Base-by-base conservation (phyloP, 2,797 vertebrate species). In the Gobio occitaniae region DNA sequence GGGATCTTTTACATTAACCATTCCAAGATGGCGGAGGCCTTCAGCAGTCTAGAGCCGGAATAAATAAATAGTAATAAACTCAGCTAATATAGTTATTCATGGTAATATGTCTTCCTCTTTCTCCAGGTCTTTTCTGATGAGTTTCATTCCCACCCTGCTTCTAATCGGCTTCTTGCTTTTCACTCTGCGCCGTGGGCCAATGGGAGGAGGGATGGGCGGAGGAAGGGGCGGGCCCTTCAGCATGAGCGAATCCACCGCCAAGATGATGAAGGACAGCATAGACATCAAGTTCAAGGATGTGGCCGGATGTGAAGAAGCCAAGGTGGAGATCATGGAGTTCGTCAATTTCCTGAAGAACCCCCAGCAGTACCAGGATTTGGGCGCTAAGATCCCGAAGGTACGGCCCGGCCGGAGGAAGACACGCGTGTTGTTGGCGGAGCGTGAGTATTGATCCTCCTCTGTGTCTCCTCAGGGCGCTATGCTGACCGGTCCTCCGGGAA, bases 301-400 rank as follows among this genome's bases (percentile, higher is more conserved):
- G 82, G 96, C 96, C 38, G 96, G 96, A 86, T 97, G 96, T 66
- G 96, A 97, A 88, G 96, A 97, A 87, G 96, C 96, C 86, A 97
- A 97, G 89, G 89, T 97, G 83, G 96, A 97, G 87, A 97, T 97
- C 88, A 95, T 97, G 93, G 96, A 97, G 87, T 97, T 97, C 21
- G 96, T 97, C 41, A 97, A 97, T 89, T 97, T 97, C 83, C 91
- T 97, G 78, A 97, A 97, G 94, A 97, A 97, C 90, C 96, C 96
- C 44, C 96, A 97, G 87, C 96, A 97, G 21, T 97, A 97, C 86
- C 94, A 96, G 88, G 96, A 97, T 88, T 91, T 97, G 41, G 96
- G 96, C 89, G 96, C 96, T 87, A 97, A 97, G 94, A 97, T 97
- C 79, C 96, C 96, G 66, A 97, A 97, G 96, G 97, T 90, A 82